These are phyloP conservation scores for Heteromormyrus szaboi DNA, from an alignment of 2,797 vertebrate species.

Conservation along the genomic window DNA sequence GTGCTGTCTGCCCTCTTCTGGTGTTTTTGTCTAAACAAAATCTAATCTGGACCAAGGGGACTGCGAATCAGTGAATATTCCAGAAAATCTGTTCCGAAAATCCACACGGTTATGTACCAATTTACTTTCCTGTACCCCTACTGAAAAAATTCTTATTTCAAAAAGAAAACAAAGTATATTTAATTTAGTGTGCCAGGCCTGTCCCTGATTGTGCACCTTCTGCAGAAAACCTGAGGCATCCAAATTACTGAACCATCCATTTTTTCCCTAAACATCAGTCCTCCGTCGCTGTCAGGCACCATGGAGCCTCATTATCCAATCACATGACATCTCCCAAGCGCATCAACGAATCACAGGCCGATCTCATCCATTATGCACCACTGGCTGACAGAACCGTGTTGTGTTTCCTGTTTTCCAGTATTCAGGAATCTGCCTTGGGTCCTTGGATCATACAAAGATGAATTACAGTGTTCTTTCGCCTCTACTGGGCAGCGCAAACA, in stretches of 20 bases:
- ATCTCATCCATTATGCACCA: conserved; percentile 1
- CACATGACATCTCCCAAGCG: not conserved
- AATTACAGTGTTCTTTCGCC: not conserved
- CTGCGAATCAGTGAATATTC: not conserved
- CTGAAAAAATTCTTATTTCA: not conserved
- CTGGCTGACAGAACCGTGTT: not conserved
- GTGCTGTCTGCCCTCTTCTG: not conserved
- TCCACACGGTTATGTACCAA: not conserved
- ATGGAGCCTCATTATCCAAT: not conserved
- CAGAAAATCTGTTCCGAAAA: not conserved
- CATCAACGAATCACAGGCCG: not conserved
- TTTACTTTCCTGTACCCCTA: not conserved
- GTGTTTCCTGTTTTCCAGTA: not conserved
- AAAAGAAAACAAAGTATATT: not conserved
- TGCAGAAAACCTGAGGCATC: not conserved
- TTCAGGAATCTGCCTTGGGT: not conserved
- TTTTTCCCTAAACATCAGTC: not conserved
- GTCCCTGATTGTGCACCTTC: not conserved
- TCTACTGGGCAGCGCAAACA: not conserved
- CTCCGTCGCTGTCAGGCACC: not conserved
- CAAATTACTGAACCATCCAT: not conserved
- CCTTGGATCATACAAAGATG: not conserved
- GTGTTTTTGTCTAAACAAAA: not conserved
- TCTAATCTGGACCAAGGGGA: not conserved
- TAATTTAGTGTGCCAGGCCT: not conserved